phyloP scores from a whole-genome alignment of 2,797 vertebrate species.

The Acanthurus leucopareius region DNA sequence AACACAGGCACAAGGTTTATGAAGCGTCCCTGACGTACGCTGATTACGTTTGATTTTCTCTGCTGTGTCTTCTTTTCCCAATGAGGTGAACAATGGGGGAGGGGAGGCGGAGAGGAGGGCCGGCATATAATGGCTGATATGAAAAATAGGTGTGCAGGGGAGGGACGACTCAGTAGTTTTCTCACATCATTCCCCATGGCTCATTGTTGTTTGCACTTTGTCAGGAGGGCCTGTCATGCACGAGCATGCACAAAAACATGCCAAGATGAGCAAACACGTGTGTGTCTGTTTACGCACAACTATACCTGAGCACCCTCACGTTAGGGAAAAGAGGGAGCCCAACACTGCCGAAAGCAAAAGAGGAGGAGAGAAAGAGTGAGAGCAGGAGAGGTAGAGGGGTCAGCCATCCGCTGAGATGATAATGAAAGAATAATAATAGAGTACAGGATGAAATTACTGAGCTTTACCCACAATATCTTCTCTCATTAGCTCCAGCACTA shows the following conservation, averaged over 20 bases:
- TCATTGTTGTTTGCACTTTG: conserved; percentile 68
- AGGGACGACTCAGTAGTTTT: conserved; percentile 58
- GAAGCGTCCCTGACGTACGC: conserved; percentile 75
- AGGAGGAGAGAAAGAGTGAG: conserved; percentile 35
- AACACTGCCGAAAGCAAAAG: conserved; percentile 43
- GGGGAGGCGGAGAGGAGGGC: conserved; percentile 40
- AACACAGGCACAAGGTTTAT: conserved; percentile 74
- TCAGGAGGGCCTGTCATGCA: conserved; percentile 39
- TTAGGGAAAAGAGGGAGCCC: conserved; percentile 15
- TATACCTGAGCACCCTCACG: conserved; percentile 28
- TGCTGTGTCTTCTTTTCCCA: conserved; percentile 69
- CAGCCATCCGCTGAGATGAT: conserved; percentile 81
- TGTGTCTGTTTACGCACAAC: conserved; percentile 5
- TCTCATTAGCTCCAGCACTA: conserved; percentile 85
- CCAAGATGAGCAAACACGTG: conserved; percentile 26
- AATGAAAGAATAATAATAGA: conserved; percentile 86
- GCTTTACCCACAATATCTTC: conserved; percentile 84
- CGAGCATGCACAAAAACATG: conserved; percentile 27
- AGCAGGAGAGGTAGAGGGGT: conserved; percentile 69
- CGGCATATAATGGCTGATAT: conserved; percentile 63
- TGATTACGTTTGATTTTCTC: conserved; percentile 80
- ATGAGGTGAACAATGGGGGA: conserved; percentile 51
- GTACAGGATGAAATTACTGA: conserved; percentile 83
- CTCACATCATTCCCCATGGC: conserved; percentile 62
- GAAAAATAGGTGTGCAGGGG: conserved; percentile 67